Base-by-base conservation (phyloP, 2,888 invertebrate species). In the Spodoptera exigua region DNA sequence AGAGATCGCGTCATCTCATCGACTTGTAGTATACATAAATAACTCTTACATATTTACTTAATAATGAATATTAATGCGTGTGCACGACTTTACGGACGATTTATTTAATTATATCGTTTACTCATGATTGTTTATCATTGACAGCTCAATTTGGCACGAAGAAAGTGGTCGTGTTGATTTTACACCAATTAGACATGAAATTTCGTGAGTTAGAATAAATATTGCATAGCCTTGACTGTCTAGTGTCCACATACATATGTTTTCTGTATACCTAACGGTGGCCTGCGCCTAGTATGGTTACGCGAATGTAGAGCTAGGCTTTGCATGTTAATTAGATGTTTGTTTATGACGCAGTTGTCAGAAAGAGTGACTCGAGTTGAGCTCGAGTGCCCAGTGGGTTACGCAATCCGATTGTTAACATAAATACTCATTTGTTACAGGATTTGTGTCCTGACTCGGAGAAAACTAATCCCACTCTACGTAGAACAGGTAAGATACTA, bases 91-190 rank as follows among this genome's bases (percentile, higher is more conserved):
- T 72, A 75, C 62, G 36, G 43, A 57, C 54, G 66, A 78, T 80
- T 80, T 76, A 74, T 78, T 80, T 76, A 75, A 71, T 75, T 71
- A 70, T 70, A 73, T 68, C 76, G 58, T 79, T 78, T 70, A 72
- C 59, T 61, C 53, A 70, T 59, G 51, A 58, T 56, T 53, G 60
- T 66, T 56, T 44, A 57, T 48, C 52, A 56, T 72, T 78, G 83
- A 85, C 80, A 80, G 70, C 72, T 83, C 61, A 75, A 87, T 83
- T 81, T 75, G 65, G 84, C 79, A 78, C 83, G 70, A 81, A 88
- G 89, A 90, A 90, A 89, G 89, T 86, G 74, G 71, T 84, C 78
- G 69, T 83, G 78, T 84, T 81, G 80, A 80, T 79, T 81, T 79
- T 78, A 74, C 78, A 78, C 74, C 72, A 77, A 78, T 78, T 76